Conservation (phyloP, 2,113 vertebrate genomes). For the Oncorhynchus nerka region DNA sequence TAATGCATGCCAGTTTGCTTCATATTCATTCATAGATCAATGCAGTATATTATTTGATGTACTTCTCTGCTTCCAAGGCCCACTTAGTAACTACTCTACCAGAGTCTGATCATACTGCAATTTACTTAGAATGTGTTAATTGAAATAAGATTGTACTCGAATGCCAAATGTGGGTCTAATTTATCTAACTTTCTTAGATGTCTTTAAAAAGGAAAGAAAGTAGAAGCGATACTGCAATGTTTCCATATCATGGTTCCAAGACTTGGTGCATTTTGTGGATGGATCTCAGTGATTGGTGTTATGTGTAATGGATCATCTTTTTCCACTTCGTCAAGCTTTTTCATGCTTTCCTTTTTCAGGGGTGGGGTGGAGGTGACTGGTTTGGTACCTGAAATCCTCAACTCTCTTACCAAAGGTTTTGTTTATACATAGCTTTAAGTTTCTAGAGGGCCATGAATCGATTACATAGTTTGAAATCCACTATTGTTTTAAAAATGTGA, state of each 20-base stretch:
- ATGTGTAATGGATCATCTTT: conserved; percentile 45
- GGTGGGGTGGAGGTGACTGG: neutral
- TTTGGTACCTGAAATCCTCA: conserved; percentile 29
- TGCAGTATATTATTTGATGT: conserved; percentile 34
- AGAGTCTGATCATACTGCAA: conserved; percentile 27
- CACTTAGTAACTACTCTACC: conserved; percentile 10
- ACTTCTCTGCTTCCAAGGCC: conserved; percentile 37
- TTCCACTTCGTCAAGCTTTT: conserved; percentile 3
- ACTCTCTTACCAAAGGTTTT: conserved; percentile 55
- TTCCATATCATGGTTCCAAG: conserved; percentile 45
- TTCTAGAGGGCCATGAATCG: conserved; percentile 24
- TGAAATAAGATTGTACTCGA: conserved; percentile 39
- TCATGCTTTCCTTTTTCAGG: neutral
- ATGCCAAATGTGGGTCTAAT: conserved; percentile 71
- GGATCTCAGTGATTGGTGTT: conserved; percentile 33
- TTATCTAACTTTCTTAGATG: conserved; percentile 17
- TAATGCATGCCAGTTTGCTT: conserved; percentile 54
- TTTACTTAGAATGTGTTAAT: conserved; percentile 15
- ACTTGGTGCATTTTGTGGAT: conserved; percentile 32
- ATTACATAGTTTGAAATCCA: conserved; percentile 26
- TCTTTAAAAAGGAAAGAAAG: neutral
- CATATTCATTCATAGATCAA: conserved; percentile 43
- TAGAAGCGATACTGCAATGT: conserved; percentile 30
- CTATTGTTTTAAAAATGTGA: conserved; percentile 15
- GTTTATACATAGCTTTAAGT: conserved; percentile 41